A percentile compares a stretch with the other conserved stretches of the same genome.
Evolutionary conservation across 2,888 invertebrate species (phyloP).

Genomic region (Eupithecia exiguata): DNA sequence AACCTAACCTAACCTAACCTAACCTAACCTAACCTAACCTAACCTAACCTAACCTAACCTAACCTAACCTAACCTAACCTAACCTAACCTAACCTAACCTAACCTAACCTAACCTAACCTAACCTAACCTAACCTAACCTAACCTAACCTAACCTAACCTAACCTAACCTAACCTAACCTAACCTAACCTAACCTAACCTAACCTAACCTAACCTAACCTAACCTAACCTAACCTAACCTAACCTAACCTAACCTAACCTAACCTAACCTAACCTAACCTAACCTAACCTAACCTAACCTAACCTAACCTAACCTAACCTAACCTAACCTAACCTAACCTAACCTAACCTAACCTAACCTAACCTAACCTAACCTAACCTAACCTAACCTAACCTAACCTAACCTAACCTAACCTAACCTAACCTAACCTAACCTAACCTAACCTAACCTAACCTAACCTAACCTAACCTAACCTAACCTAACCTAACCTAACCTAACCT

Average conservation of each 20-base stretch:
- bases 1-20: slow-evolving; percentile 25
- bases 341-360: slow-evolving; percentile 34
- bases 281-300: slow-evolving; percentile 40
- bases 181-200: slow-evolving; percentile 40
- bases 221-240: slow-evolving; percentile 27
- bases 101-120: slow-evolving; percentile 18
- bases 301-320: slow-evolving; percentile 37
- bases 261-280: slow-evolving; percentile 40
- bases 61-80: slow-evolving; percentile 33
- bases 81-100: slow-evolving; percentile 21
- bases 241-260: slow-evolving; percentile 35
- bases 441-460: slow-evolving; percentile 35
- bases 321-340: slow-evolving; percentile 37
- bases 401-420: slow-evolving; percentile 43
- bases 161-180: slow-evolving; percentile 25
- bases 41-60: slow-evolving; percentile 28
- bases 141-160: slow-evolving; percentile 26
- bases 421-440: slow-evolving; percentile 40
- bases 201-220: slow-evolving; percentile 35
- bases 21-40: slow-evolving; percentile 37
- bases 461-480: slow-evolving; percentile 32
- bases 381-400: slow-evolving; percentile 37
- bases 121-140: slow-evolving; percentile 20
- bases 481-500: slow-evolving; percentile 43
- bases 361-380: slow-evolving; percentile 46